Conservation (phyloP, 2,888 invertebrate genomes). For the Adineta ricciae region DNA sequence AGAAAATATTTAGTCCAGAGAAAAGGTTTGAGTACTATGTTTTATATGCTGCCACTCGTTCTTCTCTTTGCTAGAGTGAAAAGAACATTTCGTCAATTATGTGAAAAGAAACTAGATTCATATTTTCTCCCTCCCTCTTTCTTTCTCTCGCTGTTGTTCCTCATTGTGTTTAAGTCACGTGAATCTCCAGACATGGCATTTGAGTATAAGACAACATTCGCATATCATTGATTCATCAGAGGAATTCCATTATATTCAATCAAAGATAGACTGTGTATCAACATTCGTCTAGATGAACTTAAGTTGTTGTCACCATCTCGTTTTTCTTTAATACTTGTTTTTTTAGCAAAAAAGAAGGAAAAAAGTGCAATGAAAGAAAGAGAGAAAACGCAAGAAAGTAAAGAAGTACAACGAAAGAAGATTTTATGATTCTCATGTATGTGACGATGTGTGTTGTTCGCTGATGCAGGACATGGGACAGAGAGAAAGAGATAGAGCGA, state of each 20-base stretch:
- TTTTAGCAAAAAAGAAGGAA: background rate
- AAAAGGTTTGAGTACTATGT: background rate
- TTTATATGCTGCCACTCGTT: too few species aligned
- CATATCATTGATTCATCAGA: background rate
- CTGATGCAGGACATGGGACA: background rate
- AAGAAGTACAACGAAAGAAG: background rate
- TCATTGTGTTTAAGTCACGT: background rate
- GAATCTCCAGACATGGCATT: background rate
- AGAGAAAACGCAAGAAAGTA: background rate
- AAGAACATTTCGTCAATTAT: too few species aligned
- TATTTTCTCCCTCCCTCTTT: background rate
- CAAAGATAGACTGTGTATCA: too few species aligned
- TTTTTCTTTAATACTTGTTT: background rate
- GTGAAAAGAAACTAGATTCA: background rate
- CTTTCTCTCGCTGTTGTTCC: background rate
- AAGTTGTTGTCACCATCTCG: background rate
- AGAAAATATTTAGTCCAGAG: background rate
- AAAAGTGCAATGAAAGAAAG: constrained; percentile 8
- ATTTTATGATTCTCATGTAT: constrained; percentile 8
- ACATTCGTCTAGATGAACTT: background rate
- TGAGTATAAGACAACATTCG: background rate
- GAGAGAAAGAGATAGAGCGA: background rate
- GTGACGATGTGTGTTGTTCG: constrained; percentile 7
- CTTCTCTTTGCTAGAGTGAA: too few species aligned
- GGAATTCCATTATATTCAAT: background rate